A percentile compares a stretch with the other conserved stretches of the same genome.
Conservation (phyloP, 2,797 vertebrate genomes). For the Fundulus diaphanus region DNA sequence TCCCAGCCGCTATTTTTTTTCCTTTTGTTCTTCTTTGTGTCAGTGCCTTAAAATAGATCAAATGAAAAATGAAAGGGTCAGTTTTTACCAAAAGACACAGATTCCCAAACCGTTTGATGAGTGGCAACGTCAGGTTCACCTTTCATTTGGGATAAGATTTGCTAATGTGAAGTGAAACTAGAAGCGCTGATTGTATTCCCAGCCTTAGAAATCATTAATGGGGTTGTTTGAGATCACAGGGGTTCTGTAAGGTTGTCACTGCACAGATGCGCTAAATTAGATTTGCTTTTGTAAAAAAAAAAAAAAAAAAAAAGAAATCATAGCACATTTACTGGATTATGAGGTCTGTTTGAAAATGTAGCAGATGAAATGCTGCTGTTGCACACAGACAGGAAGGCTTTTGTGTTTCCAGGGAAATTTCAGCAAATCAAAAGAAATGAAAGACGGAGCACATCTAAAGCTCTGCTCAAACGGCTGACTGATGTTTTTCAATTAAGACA, state of each 20-base stretch:
- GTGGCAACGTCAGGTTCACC: background rate
- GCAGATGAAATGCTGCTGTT: slow-evolving; percentile 2
- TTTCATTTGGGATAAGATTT: background rate
- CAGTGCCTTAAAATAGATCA: background rate
- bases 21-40: background rate
- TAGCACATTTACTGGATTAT: slow-evolving; percentile 1
- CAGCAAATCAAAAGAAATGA: background rate
- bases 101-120: background rate
- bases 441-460: background rate
- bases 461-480: background rate
- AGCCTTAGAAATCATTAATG: background rate
- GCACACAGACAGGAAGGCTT: background rate
- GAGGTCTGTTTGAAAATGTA: slow-evolving; percentile 6
- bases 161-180: background rate
- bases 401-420: slow-evolving; percentile 5
- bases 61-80: background rate
- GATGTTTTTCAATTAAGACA: slow-evolving; percentile 15
- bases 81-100: background rate
- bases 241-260: slow-evolving; percentile 2
- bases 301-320: background rate
- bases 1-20: background rate
- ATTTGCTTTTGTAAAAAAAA: background rate
- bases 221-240: slow-evolving; percentile 9
- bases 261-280: slow-evolving; percentile 1
- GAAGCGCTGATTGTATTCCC: background rate